Evolutionary conservation across 2,113 vertebrate species (phyloP).

Genomic region (Paradisaea rubra): DNA sequence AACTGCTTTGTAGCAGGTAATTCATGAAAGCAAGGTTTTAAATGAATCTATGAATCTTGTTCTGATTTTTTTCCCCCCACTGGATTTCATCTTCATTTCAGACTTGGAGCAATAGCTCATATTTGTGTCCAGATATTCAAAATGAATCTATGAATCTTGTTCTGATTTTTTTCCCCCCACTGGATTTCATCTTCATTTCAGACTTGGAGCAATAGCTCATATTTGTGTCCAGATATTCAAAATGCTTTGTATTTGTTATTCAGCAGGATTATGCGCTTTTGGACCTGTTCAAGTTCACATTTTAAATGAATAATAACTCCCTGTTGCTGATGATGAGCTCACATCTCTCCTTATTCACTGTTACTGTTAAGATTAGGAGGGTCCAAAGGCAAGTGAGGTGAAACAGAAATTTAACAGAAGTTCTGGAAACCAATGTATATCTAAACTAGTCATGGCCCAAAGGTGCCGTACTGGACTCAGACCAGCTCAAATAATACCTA

Average conservation of each 20-base stretch:
- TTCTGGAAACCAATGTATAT: neutral
- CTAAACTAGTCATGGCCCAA: neutral
- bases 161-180: fast-evolving
- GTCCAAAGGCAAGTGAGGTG: neutral
- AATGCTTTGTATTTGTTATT: neutral
- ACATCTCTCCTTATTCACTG: neutral
- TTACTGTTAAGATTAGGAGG: neutral
- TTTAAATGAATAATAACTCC: neutral
- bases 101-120: neutral
- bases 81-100: neutral
- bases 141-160: neutral
- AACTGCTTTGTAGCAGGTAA: neutral
- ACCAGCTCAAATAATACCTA: neutral
- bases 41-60: neutral
- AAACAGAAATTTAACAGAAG: neutral
- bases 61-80: fast-evolving
- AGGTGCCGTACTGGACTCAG: neutral
- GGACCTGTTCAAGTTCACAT: neutral
- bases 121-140: neutral
- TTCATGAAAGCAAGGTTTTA: neutral
- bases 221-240: neutral
- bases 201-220: neutral
- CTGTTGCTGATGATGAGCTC: neutral
- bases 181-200: neutral
- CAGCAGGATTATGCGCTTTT: neutral